Evolutionary conservation across 2,797 vertebrate species (phyloP), one percentile per base, ranked within the genome.

Genomic region (Myotis daubentonii): DNA sequence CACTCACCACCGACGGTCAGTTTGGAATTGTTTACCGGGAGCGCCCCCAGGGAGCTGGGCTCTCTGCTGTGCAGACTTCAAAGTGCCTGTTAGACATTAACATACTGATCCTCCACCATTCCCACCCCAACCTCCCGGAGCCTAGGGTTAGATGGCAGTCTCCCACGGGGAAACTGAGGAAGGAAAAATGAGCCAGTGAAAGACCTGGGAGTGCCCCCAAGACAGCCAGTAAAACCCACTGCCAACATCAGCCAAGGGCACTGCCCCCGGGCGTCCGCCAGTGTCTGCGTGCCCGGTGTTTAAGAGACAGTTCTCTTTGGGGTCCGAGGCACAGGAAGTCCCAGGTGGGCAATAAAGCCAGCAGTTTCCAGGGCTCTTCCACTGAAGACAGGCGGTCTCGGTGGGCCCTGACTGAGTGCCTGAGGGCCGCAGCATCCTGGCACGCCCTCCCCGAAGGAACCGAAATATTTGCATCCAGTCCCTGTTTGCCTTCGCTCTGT

Each of bases 111-210:
- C 51, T 81, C 68, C 53, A 49, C 41, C 41, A 10, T 75, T 38
- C 30, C 81, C 38, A 89, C 33, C 76, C 47, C 85, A 84, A 4
- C 19, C 38, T 30, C 36, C 17, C 25, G 0, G 30, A 95, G 41
- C 60, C 44, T 22, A 19, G 15, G 51, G 23, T 53, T 36, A 72
- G 78, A 66, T 8, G 20, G 12, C 68, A 4, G 2, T 79, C 68
- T 78, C 70, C 80, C 74, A 0, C 2, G 25, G 85, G 60, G 93
- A 96, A 95, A 95, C 60, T 71, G 76, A 96, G 89, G 91, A 71
- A 47, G 33, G 36, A 23, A 8, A 53, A 68, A 55, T 28, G n/a
- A 85, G 41, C 8, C 47, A 17, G 41, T 47, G 44, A 86, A 88
- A 74, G 87, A 53, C 33, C 20, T 25, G 15, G 65, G 82, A 66